These are phyloP conservation scores for Hippocampus barbouri DNA, from an alignment of 2,113 vertebrate genomes.

Conservation along the genomic window DNA sequence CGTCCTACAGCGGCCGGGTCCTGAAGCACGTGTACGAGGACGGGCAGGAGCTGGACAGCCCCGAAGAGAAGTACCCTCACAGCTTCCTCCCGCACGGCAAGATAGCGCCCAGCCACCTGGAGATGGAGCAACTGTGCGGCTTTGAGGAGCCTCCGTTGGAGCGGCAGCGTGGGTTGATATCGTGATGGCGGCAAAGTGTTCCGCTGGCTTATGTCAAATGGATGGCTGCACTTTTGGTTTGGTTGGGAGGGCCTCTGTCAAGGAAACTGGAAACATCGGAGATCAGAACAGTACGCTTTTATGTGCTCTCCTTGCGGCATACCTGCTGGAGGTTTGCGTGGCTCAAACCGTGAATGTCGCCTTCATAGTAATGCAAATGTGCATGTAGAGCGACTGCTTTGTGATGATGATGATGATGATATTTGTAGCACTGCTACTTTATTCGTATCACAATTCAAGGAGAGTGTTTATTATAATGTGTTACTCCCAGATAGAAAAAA, in stretches of 20 bases:
- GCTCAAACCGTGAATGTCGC: not conserved
- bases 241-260: slow-evolving; percentile 1
- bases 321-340: slow-evolving; percentile 2
- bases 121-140: slow-evolving; percentile 69
- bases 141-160: slow-evolving; percentile 61
- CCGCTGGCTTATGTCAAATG: slow-evolving; percentile 4
- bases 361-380: not conserved
- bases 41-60: slow-evolving; percentile 88
- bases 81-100: slow-evolving; percentile 77
- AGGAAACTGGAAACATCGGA: slow-evolving; percentile 2
- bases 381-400: not conserved
- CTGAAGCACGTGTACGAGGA: slow-evolving; percentile 94
- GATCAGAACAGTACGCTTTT: not conserved
- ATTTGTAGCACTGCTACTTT: too few relatives aligned
- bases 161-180: slow-evolving; percentile 40
- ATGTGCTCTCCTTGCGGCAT: not conserved
- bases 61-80: slow-evolving; percentile 83
- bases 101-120: slow-evolving; percentile 75
- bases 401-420: not conserved
- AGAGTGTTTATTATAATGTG: too few relatives aligned
- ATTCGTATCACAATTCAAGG: too few relatives aligned
- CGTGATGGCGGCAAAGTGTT: not conserved
- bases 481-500: too few relatives aligned
- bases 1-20: slow-evolving; percentile 89
- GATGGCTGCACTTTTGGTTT: not conserved